Base-by-base conservation (phyloP, 2,113 vertebrate species). In the Crotalus helleri region DNA sequence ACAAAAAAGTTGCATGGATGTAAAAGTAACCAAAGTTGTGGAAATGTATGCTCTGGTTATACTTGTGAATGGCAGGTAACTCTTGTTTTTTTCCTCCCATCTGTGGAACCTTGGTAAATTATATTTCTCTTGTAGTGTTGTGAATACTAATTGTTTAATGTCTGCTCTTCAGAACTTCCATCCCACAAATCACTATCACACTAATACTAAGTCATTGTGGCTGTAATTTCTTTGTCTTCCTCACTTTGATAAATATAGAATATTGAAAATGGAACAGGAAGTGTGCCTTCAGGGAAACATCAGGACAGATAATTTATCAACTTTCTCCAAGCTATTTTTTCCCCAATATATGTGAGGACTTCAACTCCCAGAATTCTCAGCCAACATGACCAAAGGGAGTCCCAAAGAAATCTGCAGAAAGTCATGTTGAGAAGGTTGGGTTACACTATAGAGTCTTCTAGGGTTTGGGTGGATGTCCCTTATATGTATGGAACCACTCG, bases 131-230 rank as follows among this genome's bases (percentile, higher is more conserved):
- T 94, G 95, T 95, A 93, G 94, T 95, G 96, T 96, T 96, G 94
- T 96, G 96, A 97, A 81, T 93, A 92, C 95, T 96, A 96, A 97
- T 97, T 96, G 96, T 94, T 96, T 97, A 97, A 96, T 96, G 95
- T 95, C 91, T 96, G 95, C 96, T 96, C 95, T 95, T 96, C 95
- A 94, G 95, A 93, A 94, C 91, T 96, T 96, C 95, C 94, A 92
- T 96, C 92, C 92, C 94, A 53, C 54, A 81, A 91, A 91, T 61
- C 46, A 39, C 93, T 29, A 58, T 88, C n/a, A 15, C 15, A 94
- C 23, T 96, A 96, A 94, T 95, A 94, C 93, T 93, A 94, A 95
- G 95, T 93, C 74, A 81, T 95, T 96, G 96, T 94, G 96, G 94
- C 92, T 93, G 33, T 95, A 93, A 96, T 96, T 96, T 96, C 91